phyloP scores from a whole-genome alignment of 2,797 vertebrate genomes.

The Tragopan temminckii region DNA sequence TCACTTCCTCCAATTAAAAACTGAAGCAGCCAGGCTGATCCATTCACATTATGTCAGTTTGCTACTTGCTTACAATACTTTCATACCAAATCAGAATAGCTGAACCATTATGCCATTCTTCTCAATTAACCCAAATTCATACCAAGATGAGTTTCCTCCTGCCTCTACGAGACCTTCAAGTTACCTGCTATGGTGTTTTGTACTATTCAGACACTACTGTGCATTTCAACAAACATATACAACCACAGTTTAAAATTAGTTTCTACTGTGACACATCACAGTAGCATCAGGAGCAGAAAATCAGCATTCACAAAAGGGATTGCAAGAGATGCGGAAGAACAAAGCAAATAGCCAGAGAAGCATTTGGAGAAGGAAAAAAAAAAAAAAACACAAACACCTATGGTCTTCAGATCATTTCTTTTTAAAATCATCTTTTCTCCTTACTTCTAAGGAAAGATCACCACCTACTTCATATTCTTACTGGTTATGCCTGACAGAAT shows the following conservation, averaged over 20 bases:
- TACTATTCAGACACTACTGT: not conserved
- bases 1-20: not conserved
- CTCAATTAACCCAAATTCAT: not conserved
- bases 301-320: not conserved
- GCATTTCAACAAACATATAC: not conserved
- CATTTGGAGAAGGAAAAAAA: not conserved
- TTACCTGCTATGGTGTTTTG: not conserved
- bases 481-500: not conserved
- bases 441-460: not conserved
- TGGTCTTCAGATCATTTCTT: not conserved
- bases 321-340: not conserved
- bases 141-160: not conserved
- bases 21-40: not conserved
- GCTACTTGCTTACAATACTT: not conserved
- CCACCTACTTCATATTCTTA: not conserved
- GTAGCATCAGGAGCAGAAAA: fast-evolving
- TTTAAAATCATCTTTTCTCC: not conserved
- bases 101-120: not conserved
- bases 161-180: not conserved
- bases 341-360: not conserved
- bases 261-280: not conserved
- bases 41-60: not conserved
- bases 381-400: no score
- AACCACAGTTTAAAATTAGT: not conserved
- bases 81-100: not conserved